Evolutionary conservation across 2,797 vertebrate species (phyloP), one percentile per base, ranked within the genome.

Genomic region (Fistularia commersonii): DNA sequence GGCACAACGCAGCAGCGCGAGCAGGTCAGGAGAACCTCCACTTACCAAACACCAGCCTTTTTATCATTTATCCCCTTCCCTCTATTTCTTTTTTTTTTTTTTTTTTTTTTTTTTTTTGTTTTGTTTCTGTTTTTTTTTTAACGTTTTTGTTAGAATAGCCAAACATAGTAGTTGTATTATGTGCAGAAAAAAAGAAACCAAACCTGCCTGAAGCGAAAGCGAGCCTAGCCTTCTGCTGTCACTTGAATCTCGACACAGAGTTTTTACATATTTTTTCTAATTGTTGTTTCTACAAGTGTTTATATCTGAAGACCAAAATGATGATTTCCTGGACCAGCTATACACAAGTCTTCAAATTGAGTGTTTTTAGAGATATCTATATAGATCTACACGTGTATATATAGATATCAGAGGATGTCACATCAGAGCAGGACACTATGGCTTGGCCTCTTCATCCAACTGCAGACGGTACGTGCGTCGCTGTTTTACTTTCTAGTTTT

Each of bases 301-400:
- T 87, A 81, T 85, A 84, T 81, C 68, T 23, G 75, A 79, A 87
- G 74, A 88, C 83, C 86, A 88, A 90, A 89, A 84, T 56, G 74
- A 74, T 83, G 61, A 78, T 71, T 84, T 81, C 83, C 87, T 23
- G 2, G 23, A 23, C 23, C 23, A 23, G 23, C 23, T 23, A 23
- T 4, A 23, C 23, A 23, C 23, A 23, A 23, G 23, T 4, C 23
- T 2, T 23, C 23, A 23, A 23, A 23, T 4, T 2, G 23, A 2
- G 23, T 23, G 2, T 23, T 23, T 23, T 23, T 23, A 23, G 2
- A 23, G 2, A 2, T 23, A 23, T 23, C 4, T 23, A 23, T 23
- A 23, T 23, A 23, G 2, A 23, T 23, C 23, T 23, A 23, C 23
- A 23, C 2, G 23, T 23, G 23, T 23, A 23, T 23, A 23, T 23